Conservation (phyloP, 1,140 invertebrate genomes). For the Pomacea maculata region DNA sequence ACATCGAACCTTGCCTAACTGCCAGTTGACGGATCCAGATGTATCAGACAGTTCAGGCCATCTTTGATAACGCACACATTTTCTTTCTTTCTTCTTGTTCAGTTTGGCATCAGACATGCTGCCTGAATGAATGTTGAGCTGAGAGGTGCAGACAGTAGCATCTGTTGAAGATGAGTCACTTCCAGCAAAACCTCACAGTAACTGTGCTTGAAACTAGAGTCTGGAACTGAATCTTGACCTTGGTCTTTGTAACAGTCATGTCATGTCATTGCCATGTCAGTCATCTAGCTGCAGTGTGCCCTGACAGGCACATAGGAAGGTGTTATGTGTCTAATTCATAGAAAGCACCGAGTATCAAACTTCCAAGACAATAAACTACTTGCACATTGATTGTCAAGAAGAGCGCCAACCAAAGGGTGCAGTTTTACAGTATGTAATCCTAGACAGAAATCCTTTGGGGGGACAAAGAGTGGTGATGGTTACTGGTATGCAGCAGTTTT, state of each 20-base stretch:
- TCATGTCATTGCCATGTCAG: not conserved
- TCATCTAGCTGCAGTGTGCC: not conserved
- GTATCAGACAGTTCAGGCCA: constrained; percentile 12
- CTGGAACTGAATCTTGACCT: not conserved
- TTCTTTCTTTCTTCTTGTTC: not conserved
- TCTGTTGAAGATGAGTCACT: not conserved
- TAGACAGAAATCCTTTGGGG: no score
- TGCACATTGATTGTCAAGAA: no score
- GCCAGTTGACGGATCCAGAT: constrained; percentile 11
- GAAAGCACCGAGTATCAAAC: no score
- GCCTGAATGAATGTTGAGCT: not conserved
- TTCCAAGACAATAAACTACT: no score
- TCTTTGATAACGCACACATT: constrained; percentile 17
- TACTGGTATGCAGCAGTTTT: no score
- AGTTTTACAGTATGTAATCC: no score
- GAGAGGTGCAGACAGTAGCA: no score
- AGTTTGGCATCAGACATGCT: not conserved
- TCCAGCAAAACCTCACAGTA: not conserved
- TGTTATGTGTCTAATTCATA: no score
- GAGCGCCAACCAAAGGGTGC: no score
- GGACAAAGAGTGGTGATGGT: no score
- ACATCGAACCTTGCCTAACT: constrained; percentile 22
- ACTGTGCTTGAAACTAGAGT: not conserved
- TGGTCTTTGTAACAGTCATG: not conserved
- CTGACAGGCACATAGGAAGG: no score